Evolutionary conservation across 2,888 invertebrate species (phyloP).

Genomic region (Epistrophella euchroma): DNA sequence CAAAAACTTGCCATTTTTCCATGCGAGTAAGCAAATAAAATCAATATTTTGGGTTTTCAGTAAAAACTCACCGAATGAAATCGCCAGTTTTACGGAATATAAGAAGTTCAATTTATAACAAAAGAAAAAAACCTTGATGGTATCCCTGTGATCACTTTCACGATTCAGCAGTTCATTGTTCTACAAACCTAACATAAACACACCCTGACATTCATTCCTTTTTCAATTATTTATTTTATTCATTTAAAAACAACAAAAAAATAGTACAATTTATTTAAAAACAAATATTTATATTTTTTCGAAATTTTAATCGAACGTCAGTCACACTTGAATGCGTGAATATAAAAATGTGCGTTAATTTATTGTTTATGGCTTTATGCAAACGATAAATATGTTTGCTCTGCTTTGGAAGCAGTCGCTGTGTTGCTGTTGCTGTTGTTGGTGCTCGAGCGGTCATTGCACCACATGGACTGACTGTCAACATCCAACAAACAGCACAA

Average conservation of each 20-base stretch:
- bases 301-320: constrained; percentile 13
- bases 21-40: too few species aligned
- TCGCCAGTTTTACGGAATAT: too few species aligned
- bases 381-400: constrained; percentile 24
- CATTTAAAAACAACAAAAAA: neutral
- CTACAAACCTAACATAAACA: constrained; percentile 13
- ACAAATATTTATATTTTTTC: neutral
- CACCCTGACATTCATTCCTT: constrained; percentile 34
- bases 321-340: constrained; percentile 17
- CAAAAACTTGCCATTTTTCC: too few species aligned
- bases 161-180: constrained; percentile 58
- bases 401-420: constrained; percentile 30
- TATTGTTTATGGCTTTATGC: constrained; percentile 38
- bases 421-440: constrained; percentile 3
- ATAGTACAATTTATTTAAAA: neutral
- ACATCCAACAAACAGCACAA: constrained; percentile 34
- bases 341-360: constrained; percentile 57
- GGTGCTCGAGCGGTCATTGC: constrained; percentile 62
- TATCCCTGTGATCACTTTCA: constrained; percentile 46
- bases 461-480: constrained; percentile 59
- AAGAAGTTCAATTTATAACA: neutral
- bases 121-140: neutral
- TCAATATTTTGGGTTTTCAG: too few species aligned
- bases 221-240: constrained; percentile 5
- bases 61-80: too few species aligned